phyloP scores from a whole-genome alignment of 2,797 vertebrate species.

The Thalassophryne amazonica region DNA sequence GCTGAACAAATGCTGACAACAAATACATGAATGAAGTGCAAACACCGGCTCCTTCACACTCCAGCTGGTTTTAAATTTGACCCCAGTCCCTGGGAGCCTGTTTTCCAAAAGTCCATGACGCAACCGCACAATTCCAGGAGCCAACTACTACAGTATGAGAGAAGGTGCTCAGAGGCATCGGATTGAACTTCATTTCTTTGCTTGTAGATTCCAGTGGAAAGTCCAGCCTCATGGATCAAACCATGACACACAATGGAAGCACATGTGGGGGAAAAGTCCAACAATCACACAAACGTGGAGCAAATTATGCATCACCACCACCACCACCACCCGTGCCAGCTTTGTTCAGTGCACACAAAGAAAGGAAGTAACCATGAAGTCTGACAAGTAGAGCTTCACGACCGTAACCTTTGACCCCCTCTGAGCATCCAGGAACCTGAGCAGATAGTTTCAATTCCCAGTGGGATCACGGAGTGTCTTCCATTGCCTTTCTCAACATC shows the following conservation, averaged over 20 bases:
- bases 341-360: not conserved
- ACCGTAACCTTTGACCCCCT: constrained; percentile 29
- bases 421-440: no score
- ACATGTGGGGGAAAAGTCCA: constrained; percentile 3
- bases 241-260: constrained; percentile 43
- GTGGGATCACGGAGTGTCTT: no score
- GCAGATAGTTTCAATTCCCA: no score
- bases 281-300: constrained; percentile 28
- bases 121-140: constrained; percentile 41
- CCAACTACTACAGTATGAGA: constrained; percentile 12
- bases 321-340: constrained; percentile 11
- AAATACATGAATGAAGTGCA: constrained; percentile 23
- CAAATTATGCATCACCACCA: constrained; percentile 18
- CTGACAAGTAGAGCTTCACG: constrained; percentile 18
- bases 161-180: constrained; percentile 19
- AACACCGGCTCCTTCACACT: constrained; percentile 23
- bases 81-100: constrained; percentile 6
- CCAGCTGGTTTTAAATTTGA: constrained; percentile 37
- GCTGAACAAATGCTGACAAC: constrained; percentile 6
- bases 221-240: constrained; percentile 34
- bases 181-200: constrained; percentile 20
- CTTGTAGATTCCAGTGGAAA: constrained; percentile 57
- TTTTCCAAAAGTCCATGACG: constrained; percentile 16
- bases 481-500: no score
- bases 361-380: constrained; percentile 19